These are phyloP conservation scores for Pycnonotus jocosus DNA, from an alignment of 2,113 vertebrate genomes.

Conservation along the genomic window DNA sequence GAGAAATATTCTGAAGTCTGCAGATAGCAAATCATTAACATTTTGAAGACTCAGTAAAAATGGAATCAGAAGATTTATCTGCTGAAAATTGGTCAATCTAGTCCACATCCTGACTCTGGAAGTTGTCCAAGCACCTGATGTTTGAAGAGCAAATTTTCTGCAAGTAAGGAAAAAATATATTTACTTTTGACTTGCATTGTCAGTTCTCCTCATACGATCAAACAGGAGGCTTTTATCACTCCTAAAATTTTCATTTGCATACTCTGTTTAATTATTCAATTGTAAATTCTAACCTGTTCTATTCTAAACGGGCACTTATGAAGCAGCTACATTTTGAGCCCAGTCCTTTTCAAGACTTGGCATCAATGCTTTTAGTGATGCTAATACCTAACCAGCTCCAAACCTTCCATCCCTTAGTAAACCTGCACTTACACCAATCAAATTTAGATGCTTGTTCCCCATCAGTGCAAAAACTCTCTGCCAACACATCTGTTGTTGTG, in stretches of 20 bases:
- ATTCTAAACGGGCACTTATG: background rate
- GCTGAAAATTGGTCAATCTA: constrained; percentile 26
- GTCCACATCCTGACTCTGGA: constrained; percentile 28
- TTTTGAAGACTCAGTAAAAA: constrained; percentile 49
- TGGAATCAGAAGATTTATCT: constrained; percentile 18
- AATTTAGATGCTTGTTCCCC: background rate
- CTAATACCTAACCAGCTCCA: background rate
- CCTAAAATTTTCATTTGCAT: background rate
- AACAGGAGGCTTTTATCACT: background rate
- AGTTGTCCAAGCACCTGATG: constrained; percentile 33
- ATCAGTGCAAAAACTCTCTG: background rate
- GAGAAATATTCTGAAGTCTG: background rate
- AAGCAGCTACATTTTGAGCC: background rate
- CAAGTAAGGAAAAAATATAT: background rate
- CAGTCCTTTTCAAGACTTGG: background rate
- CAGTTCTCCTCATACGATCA: background rate
- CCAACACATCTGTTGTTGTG: background rate
- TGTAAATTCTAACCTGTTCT: background rate
- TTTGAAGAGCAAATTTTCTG: constrained; percentile 36
- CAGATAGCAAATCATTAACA: constrained; percentile 40
- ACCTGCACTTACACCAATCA: background rate
- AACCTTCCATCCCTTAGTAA: background rate
- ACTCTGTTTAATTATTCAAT: background rate
- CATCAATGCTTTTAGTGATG: background rate
- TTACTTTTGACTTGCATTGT: background rate